Evolutionary conservation across 2,888 invertebrate species (phyloP).

Genomic region (Callyntrura sp.): DNA sequence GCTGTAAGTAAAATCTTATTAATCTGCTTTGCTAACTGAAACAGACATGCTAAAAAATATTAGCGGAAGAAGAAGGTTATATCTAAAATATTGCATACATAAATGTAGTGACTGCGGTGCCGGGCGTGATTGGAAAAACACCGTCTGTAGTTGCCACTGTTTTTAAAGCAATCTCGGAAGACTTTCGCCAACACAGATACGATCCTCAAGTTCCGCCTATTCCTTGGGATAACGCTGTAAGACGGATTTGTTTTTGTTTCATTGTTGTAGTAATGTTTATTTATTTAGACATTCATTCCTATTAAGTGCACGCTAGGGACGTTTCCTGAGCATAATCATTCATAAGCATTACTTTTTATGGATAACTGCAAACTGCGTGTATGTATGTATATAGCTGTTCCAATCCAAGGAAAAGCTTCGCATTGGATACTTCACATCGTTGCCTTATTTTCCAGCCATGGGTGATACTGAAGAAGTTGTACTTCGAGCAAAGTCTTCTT

Average conservation of each 20-base stretch:
- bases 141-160: slow-evolving; percentile 73
- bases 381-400: slow-evolving; percentile 50
- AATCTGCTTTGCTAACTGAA: neutral
- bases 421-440: slow-evolving; percentile 77
- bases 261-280: slow-evolving; percentile 13
- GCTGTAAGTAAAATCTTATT: slow-evolving; percentile 65
- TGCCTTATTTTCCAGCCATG: slow-evolving; percentile 74
- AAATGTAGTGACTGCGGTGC: slow-evolving; percentile 77
- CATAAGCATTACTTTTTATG: slow-evolving; percentile 27
- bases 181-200: slow-evolving; percentile 75
- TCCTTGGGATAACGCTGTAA: slow-evolving; percentile 81
- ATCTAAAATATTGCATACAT: too few relatives aligned
- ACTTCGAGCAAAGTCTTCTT: slow-evolving; percentile 66
- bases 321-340: too few relatives aligned
- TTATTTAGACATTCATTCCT: slow-evolving; percentile 22
- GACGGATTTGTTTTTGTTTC: too few relatives aligned
- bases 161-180: slow-evolving; percentile 74
- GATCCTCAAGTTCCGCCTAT: slow-evolving; percentile 80
- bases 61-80: too few relatives aligned
- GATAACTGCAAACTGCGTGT: too few relatives aligned
- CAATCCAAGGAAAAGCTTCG: slow-evolving; percentile 52
- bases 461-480: slow-evolving; percentile 74
- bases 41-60: too few relatives aligned
- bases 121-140: slow-evolving; percentile 58
- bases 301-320: slow-evolving; percentile 4